Evolutionary conservation across 1,140 invertebrate species (phyloP), one percentile per base, ranked within the genome.

Genomic region (Zaprionus kolodkinae): DNA sequence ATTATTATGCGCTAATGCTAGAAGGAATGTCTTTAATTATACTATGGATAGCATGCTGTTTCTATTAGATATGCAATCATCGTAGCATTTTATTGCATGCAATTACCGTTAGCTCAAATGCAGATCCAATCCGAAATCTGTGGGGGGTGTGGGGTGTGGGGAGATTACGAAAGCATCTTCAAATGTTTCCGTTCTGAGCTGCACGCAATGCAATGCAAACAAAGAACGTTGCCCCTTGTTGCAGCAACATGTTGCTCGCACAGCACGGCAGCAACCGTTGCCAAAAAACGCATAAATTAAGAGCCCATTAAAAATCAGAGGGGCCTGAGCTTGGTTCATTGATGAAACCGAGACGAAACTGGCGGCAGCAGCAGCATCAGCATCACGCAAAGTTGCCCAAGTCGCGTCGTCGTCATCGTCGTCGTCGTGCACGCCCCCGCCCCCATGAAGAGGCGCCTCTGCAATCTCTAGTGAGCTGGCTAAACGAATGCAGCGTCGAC

Each of bases 381-480:
- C 57, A 57, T 74, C 84, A 89, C 86, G 85, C 85, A 81, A 90
- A 86, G 81, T 89, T 89, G 76, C 86, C 75, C 76, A 89, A 89
- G 82, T 68, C 36, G 40, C 25, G 7, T 17, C 21, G 12, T 45
- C 40, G 40, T 27, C 36, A 4, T 38, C 11, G 36, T 1, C 35
- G 35, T 0, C 63, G 57, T 60, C 70, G 70, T 72, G 70, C 45
- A 72, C 63, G 72, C 66, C 60, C 43, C 72, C 72, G 55, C 70
- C 54, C 21, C 43, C 38, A 50, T 25, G 43, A 52, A 77, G 60
- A 68, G 50, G 56, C 40, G 33, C 33, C 7, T 1, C 33, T 15
- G 40, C 40, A 15, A 45, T 45, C 40, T 9, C 40, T 45, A 43
- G 40, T 43, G 55, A 67, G 25, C 36, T 69, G 15, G 61, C n/a